Conservation (phyloP, 2,888 invertebrate genomes). For the Nomada ruficornis region DNA sequence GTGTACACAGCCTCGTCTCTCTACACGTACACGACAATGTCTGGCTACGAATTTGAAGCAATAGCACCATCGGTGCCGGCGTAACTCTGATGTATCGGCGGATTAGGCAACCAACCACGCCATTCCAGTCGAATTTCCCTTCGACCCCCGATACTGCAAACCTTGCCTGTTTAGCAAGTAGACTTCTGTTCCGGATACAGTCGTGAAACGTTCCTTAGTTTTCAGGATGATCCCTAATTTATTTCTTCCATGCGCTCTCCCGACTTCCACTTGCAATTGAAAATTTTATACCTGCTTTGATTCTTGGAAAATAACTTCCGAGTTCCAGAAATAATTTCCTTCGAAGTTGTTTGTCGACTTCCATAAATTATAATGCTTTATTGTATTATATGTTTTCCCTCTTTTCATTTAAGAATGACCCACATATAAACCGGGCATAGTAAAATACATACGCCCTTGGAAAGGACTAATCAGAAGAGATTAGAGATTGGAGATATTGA, state of each 20-base stretch:
- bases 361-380: too few relatives aligned
- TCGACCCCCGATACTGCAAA: constrained; percentile 14
- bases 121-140: constrained; percentile 52
- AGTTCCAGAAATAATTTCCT: not conserved
- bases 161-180: constrained; percentile 21
- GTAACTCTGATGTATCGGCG: constrained; percentile 68
- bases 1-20: constrained; percentile 5
- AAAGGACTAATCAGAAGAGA: not conserved
- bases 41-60: constrained; percentile 60
- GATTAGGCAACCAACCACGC: constrained; percentile 60
- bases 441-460: not conserved
- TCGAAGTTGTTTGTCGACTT: too few relatives aligned
- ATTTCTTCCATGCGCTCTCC: constrained; percentile 16
- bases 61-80: constrained; percentile 49
- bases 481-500: not conserved
- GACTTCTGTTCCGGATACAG: constrained; percentile 29
- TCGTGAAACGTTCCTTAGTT: constrained; percentile 44
- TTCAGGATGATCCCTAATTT: not conserved
- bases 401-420: not conserved
- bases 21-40: constrained; percentile 24
- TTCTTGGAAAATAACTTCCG: too few relatives aligned
- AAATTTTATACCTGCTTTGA: too few relatives aligned
- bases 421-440: too few relatives aligned
- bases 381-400: too few relatives aligned
- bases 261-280: too few relatives aligned